Percentiles rank a stretch among this genome's conserved stretches.
These are phyloP conservation scores for Cyprinella venusta DNA, from an alignment of 2,797 vertebrate genomes.

Conservation along the genomic window DNA sequence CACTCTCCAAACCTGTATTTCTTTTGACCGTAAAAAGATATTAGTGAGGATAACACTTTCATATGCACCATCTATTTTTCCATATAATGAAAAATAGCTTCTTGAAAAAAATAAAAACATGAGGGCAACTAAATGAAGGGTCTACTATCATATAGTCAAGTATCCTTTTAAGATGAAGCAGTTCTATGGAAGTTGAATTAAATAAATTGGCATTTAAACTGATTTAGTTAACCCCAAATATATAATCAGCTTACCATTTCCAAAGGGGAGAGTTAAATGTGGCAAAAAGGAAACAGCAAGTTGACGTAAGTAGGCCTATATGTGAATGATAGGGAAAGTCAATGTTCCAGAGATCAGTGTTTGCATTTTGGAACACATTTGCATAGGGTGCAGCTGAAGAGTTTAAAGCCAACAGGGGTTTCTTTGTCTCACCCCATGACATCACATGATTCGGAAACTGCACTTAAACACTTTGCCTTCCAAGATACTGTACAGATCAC, in stretches of 20 bases:
- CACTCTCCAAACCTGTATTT: neutral
- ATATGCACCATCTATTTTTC: neutral
- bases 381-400: slow-evolving; percentile 46
- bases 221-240: neutral
- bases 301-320: slow-evolving; percentile 19
- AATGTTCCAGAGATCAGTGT: slow-evolving; percentile 35
- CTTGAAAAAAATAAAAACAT: neutral
- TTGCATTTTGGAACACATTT: slow-evolving; percentile 58
- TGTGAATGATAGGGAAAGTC: neutral
- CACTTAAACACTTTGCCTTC: neutral
- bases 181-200: neutral
- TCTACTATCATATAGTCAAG: neutral
- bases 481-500: slow-evolving; percentile 20
- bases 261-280: neutral
- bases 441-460: slow-evolving; percentile 6
- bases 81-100: neutral
- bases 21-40: neutral
- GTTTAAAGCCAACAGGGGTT: slow-evolving; percentile 31
- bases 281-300: slow-evolving; percentile 9
- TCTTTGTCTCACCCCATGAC: slow-evolving; percentile 21
- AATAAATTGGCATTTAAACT: neutral
- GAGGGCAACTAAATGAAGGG: neutral
- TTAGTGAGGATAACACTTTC: neutral
- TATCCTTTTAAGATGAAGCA: neutral
- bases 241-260: neutral